phyloP scores from a whole-genome alignment of 1,140 invertebrate species.

The Hestina assimilis region DNA sequence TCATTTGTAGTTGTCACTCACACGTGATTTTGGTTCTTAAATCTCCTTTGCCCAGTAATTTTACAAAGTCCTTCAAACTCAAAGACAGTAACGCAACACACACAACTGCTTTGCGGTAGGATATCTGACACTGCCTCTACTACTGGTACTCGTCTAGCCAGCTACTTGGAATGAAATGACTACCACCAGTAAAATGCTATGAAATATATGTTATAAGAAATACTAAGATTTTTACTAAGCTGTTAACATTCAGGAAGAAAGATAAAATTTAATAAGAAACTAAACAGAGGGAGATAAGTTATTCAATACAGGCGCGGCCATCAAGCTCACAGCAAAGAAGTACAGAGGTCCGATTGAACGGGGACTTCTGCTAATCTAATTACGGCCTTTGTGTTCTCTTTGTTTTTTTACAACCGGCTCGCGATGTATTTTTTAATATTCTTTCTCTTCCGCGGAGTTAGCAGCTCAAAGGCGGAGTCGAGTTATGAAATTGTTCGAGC shows the following conservation, averaged over 20 bases:
- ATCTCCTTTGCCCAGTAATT: too few relatives aligned
- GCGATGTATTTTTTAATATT: conserved; percentile 58
- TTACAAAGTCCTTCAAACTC: too few relatives aligned
- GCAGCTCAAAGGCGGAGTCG: conserved; percentile 64
- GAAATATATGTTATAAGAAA: too few relatives aligned
- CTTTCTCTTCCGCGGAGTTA: conserved; percentile 46
- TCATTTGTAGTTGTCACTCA: too few relatives aligned
- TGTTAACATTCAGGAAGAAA: not conserved
- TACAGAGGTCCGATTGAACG: conserved; percentile 14
- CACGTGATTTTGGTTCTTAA: too few relatives aligned
- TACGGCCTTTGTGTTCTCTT: conserved; percentile 56
- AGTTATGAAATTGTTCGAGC: conserved; percentile 74
- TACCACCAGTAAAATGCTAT: too few relatives aligned
- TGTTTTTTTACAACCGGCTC: conserved; percentile 33
- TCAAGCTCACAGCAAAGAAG: not conserved
- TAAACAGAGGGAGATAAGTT: not conserved
- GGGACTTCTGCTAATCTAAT: conserved; percentile 54
- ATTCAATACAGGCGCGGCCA: not conserved
- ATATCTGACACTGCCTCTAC: too few relatives aligned
- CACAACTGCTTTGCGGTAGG: too few relatives aligned
- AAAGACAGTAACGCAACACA: too few relatives aligned
- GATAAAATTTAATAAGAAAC: not conserved
- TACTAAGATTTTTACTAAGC: not conserved
- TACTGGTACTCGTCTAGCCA: too few relatives aligned
- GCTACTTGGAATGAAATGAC: too few relatives aligned